Evolutionary conservation across 2,888 invertebrate species (phyloP).

Genomic region (Vannuccia rotundouncinata): DNA sequence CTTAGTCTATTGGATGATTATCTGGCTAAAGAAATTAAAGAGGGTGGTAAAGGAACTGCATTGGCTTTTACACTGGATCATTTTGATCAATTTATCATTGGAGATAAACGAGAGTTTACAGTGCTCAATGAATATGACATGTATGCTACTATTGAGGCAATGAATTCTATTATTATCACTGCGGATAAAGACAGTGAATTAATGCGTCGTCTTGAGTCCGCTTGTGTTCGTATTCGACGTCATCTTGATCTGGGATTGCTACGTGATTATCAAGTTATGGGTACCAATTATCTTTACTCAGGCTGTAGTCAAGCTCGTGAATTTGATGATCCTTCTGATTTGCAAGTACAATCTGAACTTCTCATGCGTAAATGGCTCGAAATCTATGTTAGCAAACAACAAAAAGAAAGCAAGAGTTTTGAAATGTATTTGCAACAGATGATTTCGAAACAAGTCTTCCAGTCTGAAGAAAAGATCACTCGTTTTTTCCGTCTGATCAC

Average conservation of each 20-base stretch:
- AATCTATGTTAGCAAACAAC: conserved; percentile 73
- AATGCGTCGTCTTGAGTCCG: not conserved
- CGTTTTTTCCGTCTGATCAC: conserved; percentile 92
- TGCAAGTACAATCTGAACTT: conserved; percentile 61
- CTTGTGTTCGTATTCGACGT: conserved; percentile 19
- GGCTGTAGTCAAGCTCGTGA: conserved; percentile 79
- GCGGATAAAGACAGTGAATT: conserved; percentile 1
- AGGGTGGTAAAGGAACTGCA: conserved; percentile 12
- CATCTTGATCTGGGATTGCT: conserved; percentile 37
- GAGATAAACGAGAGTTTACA: conserved; percentile 39
- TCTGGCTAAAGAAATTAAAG: conserved; percentile 54
- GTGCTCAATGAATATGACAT: conserved; percentile 40
- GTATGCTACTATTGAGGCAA: conserved; percentile 32
- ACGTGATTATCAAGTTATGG: conserved; percentile 22
- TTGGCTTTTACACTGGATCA: conserved; percentile 34
- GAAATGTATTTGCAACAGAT: conserved; percentile 61
- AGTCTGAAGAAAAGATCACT: conserved; percentile 92
- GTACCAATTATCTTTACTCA: conserved; percentile 57
- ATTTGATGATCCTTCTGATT: conserved; percentile 82
- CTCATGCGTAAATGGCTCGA: conserved; percentile 89
- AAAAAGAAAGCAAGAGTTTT: conserved; percentile 64
- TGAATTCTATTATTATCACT: conserved; percentile 22
- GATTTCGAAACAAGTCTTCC: conserved; percentile 88
- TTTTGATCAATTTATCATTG: conserved; percentile 30
- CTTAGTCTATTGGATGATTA: conserved; percentile 69